These are phyloP conservation scores for Nesogale talazaci DNA, from an alignment of 2,113 vertebrate genomes.

Conservation along the genomic window DNA sequence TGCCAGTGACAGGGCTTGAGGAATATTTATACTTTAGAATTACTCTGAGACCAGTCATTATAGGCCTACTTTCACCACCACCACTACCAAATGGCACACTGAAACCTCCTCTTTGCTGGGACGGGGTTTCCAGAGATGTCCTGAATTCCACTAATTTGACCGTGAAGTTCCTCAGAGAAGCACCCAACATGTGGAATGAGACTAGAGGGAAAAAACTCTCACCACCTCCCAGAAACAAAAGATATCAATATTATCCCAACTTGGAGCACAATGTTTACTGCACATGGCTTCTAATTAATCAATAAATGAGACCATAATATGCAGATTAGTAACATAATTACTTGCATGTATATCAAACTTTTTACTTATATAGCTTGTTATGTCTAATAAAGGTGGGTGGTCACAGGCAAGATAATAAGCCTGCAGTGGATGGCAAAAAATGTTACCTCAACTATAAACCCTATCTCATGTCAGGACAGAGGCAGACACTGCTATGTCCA, in stretches of 20 bases:
- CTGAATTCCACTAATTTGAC: not conserved
- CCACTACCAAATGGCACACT: not conserved
- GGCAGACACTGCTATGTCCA: not conserved
- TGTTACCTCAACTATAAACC: not conserved
- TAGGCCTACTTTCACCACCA: not conserved
- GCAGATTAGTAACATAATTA: slow-evolving; percentile 39
- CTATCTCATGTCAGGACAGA: not conserved
- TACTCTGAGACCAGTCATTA: not conserved
- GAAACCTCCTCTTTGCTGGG: not conserved
- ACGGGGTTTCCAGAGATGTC: not conserved
- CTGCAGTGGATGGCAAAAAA: not conserved
- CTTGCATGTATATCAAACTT: not conserved
- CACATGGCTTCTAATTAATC: slow-evolving; percentile 53
- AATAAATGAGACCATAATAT: slow-evolving; percentile 61
- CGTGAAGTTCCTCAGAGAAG: not conserved
- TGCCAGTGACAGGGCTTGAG: not conserved
- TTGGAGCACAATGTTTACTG: not conserved
- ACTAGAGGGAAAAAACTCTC: slow-evolving; percentile 32
- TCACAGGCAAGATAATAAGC: slow-evolving; percentile 8
- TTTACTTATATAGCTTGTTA: not conserved
- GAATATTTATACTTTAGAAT: slow-evolving; percentile 1
- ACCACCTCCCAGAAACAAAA: slow-evolving; percentile 57
- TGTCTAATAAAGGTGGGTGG: slow-evolving; percentile 23
- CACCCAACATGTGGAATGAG: not conserved
- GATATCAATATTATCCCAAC: slow-evolving; percentile 59